Percentiles rank a stretch among this genome's conserved stretches.
Conservation (phyloP, 2,888 invertebrate species). For the Catocala sponsa region DNA sequence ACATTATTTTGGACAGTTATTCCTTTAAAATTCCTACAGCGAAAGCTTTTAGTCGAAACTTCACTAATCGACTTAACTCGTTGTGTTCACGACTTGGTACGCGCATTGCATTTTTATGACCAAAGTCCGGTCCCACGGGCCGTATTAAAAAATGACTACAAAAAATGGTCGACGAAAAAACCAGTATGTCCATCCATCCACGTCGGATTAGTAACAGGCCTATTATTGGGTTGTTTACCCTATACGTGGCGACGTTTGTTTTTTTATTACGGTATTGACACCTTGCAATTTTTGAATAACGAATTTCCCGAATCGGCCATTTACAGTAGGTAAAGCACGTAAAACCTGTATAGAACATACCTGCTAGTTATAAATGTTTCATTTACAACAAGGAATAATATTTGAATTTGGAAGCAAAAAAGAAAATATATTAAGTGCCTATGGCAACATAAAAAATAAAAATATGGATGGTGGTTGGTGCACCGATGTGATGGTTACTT, state of each 20-base stretch:
- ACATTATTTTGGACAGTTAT: slow-evolving; percentile 31
- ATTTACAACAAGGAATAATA: too few species aligned
- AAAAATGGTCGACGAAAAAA: slow-evolving; percentile 69
- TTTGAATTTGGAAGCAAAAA: too few species aligned
- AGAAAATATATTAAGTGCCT: too few species aligned
- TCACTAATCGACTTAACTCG: slow-evolving; percentile 48
- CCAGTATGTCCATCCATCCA: slow-evolving; percentile 63
- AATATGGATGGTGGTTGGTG: too few species aligned
- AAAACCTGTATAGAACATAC: neutral
- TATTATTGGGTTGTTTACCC: slow-evolving; percentile 66
- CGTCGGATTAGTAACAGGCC: slow-evolving; percentile 63
- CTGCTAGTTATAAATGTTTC: too few species aligned
- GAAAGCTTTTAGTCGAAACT: slow-evolving; percentile 45
- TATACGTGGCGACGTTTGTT: slow-evolving; percentile 46
- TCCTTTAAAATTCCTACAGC: slow-evolving; percentile 40
- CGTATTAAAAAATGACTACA: slow-evolving; percentile 63
- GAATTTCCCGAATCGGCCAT: too few species aligned
- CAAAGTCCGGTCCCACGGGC: slow-evolving; percentile 64
- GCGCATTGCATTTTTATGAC: slow-evolving; percentile 71
- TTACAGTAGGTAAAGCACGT: neutral
- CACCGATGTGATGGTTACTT: too few species aligned
- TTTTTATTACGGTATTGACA: slow-evolving; percentile 40
- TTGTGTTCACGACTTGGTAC: slow-evolving; percentile 54
- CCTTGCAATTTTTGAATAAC: slow-evolving; percentile 28
- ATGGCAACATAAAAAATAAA: too few species aligned